Evolutionary conservation across 2,113 vertebrate genomes (phyloP).

Genomic region (Macroglossus sobrinus): DNA sequence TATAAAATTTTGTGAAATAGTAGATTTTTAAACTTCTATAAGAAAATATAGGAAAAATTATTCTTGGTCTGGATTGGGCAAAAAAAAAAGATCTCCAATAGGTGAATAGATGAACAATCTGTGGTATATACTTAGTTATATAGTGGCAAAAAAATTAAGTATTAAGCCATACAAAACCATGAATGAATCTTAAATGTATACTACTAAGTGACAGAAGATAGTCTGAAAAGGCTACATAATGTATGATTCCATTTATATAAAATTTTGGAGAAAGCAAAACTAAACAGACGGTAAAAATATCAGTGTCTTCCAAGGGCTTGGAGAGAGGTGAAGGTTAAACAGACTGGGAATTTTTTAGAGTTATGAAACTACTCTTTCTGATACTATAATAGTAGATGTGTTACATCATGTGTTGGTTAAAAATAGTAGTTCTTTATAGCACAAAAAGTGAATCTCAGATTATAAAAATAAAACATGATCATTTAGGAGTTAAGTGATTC

Average conservation of each 20-base stretch:
- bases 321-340: not conserved
- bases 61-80: too few relatives aligned
- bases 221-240: not conserved
- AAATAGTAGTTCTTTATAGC: not conserved
- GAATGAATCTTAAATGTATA: not conserved
- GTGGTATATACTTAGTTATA: not conserved
- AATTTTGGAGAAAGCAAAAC: not conserved
- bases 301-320: not conserved
- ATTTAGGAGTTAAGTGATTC: not conserved
- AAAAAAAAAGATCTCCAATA: not conserved
- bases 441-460: not conserved
- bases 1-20: too few relatives aligned
- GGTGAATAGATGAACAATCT: not conserved
- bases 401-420: not conserved
- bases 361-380: not conserved
- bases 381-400: not conserved
- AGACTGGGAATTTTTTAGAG: not conserved
- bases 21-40: too few relatives aligned
- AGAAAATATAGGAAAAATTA: too few relatives aligned
- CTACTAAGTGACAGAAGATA: not conserved
- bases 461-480: not conserved
- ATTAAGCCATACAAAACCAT: not conserved
- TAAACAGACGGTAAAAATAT: not conserved
- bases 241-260: not conserved
- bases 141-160: not conserved